Base-by-base conservation (phyloP, 2,797 vertebrate genomes). In the Triplophysa bombifrons region DNA sequence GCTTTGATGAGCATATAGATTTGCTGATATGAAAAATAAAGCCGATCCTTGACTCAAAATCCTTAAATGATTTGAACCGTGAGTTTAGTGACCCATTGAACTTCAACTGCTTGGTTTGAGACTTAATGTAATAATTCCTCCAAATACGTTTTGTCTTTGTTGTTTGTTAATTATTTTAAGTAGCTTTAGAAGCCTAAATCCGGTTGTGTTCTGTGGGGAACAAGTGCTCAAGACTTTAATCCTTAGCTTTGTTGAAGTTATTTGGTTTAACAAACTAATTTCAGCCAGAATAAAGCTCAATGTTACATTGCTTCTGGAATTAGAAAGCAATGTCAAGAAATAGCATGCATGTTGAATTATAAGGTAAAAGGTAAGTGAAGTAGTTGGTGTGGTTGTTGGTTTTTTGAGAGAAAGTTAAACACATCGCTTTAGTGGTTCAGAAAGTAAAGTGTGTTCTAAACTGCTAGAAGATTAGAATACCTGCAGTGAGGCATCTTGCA, bases 111-210 rank as follows among this genome's bases (percentile, higher is more conserved):
- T 8, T 46, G 38, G 17, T 38, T 22, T 19, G 16, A 76, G 50
- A 44, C 22, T 14, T 19, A 41, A 63, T 69, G 17, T 76, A 34
- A 61, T 51, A 84, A 80, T 34, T 61, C 74, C 72, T 38, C 71
- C 56, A 86, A 80, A 81, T 84, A 74, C 84, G 72, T 80, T 84
- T 84, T 53, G 20, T 66, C 19, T 0, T 90, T 85, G 87, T 86
- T 88, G 41, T 89, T 90, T 85, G 82, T 84, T 87, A 91, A 89
- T 93, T 87, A 85, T 88, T 90, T 88, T 85, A 91, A 88, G 87
- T 82, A 86, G 82, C 90, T 91, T 84, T 88, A 91, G 88, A 91
- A 90, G 84, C 81, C 79, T 79, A 89, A 93, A 93, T 92, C 90
- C 82, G 50, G 82, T 86, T 87, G 82, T 63, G 13, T 70, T 76